A percentile compares a stretch with the other conserved stretches of the same genome.
These are phyloP conservation scores for Gorsachius goisagi DNA, from an alignment of 2,113 vertebrate species.

Conservation along the genomic window DNA sequence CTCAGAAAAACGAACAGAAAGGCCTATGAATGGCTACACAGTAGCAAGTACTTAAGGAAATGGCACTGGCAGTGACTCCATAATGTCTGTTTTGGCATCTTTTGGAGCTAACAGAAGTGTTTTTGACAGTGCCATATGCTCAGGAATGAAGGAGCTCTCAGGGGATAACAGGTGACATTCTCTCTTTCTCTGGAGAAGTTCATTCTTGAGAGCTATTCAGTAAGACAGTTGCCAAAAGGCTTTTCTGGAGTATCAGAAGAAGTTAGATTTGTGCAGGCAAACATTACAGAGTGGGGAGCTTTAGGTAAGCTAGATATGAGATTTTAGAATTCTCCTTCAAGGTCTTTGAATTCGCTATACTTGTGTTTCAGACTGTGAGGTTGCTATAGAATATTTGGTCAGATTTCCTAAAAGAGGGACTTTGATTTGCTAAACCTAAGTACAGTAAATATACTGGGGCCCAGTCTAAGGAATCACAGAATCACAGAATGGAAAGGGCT, in stretches of 20 bases:
- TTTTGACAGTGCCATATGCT: background rate
- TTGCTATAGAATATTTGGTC: background rate
- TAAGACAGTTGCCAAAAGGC: background rate
- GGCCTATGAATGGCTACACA: background rate
- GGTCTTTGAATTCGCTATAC: background rate
- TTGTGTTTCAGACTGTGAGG: background rate
- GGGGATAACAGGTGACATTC: background rate
- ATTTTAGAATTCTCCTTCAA: background rate
- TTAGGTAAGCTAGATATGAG: background rate
- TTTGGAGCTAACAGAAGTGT: background rate
- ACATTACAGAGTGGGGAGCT: background rate
- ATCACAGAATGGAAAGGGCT: no score
- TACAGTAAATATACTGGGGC: background rate
- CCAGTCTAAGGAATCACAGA: background rate
- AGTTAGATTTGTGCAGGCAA: background rate
- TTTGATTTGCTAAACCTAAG: background rate
- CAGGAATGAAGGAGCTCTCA: background rate
- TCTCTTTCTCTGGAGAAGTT: background rate
- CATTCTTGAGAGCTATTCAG: background rate
- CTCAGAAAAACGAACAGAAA: background rate
- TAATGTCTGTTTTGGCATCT: background rate
- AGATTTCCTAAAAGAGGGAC: background rate
- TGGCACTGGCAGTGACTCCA: background rate
- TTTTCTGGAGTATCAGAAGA: background rate
- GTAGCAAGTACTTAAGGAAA: background rate